A percentile compares a stretch with the other conserved stretches of the same genome.
Evolutionary conservation across 2,888 invertebrate species (phyloP).

Genomic region (Nyleta sp.): DNA sequence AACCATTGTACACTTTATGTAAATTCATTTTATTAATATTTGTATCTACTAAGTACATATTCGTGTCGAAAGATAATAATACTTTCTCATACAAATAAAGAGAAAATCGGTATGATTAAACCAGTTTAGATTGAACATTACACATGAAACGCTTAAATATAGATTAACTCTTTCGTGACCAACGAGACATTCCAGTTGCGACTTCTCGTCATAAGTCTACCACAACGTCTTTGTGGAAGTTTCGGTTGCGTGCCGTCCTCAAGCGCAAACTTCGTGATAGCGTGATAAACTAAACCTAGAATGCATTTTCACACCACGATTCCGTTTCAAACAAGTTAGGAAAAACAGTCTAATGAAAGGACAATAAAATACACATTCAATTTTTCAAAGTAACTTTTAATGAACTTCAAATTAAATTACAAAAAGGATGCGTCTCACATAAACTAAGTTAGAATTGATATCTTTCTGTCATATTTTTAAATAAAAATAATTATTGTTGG

Average conservation of each 20-base stretch:
- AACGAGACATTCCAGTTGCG: slow-evolving; percentile 2
- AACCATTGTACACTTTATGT: too few relatives aligned
- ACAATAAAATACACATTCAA: too few relatives aligned
- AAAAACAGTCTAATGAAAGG: too few relatives aligned
- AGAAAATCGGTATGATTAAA: slow-evolving; percentile 24
- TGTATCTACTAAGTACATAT: slow-evolving; percentile 3
- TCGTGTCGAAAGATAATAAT: slow-evolving; percentile 11
- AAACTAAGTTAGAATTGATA: too few relatives aligned
- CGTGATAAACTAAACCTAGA: slow-evolving; percentile 15
- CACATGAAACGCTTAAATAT: slow-evolving; percentile 15
- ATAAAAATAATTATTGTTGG: too few relatives aligned
- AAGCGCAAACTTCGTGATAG: slow-evolving; percentile 10
- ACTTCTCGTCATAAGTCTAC: slow-evolving; percentile 3
- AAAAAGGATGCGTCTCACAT: too few relatives aligned
- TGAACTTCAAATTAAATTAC: too few relatives aligned
- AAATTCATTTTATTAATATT: slow-evolving; percentile 15
- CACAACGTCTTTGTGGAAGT: slow-evolving; percentile 9
- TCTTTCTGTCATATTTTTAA: too few relatives aligned
- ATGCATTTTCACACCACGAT: slow-evolving; percentile 21
- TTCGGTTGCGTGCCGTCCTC: slow-evolving; percentile 19
- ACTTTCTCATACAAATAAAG: slow-evolving; percentile 9
- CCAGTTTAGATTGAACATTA: slow-evolving; percentile 19
- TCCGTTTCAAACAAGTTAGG: not conserved
- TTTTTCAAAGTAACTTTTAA: too few relatives aligned
- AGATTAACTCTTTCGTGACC: slow-evolving; percentile 29